Evolutionary conservation across 2,113 vertebrate species (phyloP).

Genomic region (Petrocephalus zakoni): DNA sequence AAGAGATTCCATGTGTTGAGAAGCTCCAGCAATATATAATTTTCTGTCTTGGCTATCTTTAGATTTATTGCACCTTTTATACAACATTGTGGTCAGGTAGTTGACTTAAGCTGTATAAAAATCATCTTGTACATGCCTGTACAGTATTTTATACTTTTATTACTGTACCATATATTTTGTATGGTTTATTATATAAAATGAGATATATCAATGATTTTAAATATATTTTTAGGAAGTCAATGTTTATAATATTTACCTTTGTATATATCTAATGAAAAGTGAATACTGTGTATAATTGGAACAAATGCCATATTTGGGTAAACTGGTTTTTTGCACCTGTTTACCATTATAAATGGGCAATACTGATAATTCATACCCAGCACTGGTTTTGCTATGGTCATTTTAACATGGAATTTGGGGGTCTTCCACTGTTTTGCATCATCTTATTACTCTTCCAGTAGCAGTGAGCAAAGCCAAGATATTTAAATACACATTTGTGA

Average conservation of each 20-base stretch:
- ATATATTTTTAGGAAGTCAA: not conserved
- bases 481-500: slow-evolving; percentile 1
- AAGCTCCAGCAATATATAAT: slow-evolving; percentile 81
- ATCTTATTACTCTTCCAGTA: not conserved
- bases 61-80: slow-evolving; percentile 31
- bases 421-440: slow-evolving; percentile 12
- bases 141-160: slow-evolving; percentile 60
- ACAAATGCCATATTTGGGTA: slow-evolving; percentile 42
- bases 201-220: not conserved
- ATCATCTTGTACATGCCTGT: slow-evolving; percentile 50
- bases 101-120: slow-evolving; percentile 39
- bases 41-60: slow-evolving; percentile 39
- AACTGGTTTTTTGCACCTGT: slow-evolving; percentile 33
- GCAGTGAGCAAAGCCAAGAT: not conserved
- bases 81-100: slow-evolving; percentile 27
- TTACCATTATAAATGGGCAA: slow-evolving; percentile 33
- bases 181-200: slow-evolving; percentile 50
- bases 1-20: slow-evolving; percentile 87
- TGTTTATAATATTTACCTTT: slow-evolving; percentile 50
- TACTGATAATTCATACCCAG: slow-evolving; percentile 14
- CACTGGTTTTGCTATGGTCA: slow-evolving; percentile 15
- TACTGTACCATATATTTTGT: slow-evolving; percentile 57
- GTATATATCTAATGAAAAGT: slow-evolving; percentile 41
- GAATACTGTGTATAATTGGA: slow-evolving; percentile 34
- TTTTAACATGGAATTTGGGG: not conserved